These are phyloP conservation scores for Cuniculus paca DNA, from an alignment of 2,797 vertebrate genomes.

Conservation along the genomic window DNA sequence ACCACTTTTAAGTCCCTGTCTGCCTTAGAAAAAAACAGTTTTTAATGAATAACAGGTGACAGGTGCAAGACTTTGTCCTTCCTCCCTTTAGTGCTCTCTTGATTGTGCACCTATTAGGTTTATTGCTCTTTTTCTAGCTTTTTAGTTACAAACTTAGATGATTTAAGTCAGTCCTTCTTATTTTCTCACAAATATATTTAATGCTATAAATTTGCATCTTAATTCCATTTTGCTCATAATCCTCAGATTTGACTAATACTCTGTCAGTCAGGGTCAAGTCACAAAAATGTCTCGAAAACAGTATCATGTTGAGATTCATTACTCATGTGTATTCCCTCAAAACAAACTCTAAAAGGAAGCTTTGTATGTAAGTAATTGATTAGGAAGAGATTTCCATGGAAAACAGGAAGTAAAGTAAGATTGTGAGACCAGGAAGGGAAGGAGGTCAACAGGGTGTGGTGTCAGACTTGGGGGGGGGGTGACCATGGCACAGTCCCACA, in stretches of 20 bases:
- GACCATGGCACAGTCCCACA: background rate
- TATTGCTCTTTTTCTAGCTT: constrained; percentile 1
- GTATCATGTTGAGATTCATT: background rate
- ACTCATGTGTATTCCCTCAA: background rate
- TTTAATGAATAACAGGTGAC: background rate
- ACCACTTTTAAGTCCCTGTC: background rate
- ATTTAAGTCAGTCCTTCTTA: background rate
- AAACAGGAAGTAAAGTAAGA: background rate
- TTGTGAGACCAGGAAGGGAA: background rate
- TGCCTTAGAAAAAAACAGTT: background rate
- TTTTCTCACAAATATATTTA: constrained; percentile 3
- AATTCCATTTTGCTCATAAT: constrained; percentile 38
- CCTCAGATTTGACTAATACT: constrained; percentile 44
- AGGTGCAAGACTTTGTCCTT: background rate
- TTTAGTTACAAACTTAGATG: constrained; percentile 50
- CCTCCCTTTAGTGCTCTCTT: background rate
- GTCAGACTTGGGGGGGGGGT: background rate
- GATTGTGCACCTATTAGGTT: background rate
- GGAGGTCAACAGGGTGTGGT: background rate
- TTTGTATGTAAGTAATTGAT: background rate
- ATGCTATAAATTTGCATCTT: constrained; percentile 36
- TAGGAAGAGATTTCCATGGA: constrained; percentile 2
- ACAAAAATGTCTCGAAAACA: constrained; percentile 26
- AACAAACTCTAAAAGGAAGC: background rate
- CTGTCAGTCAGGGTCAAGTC: background rate